Conservation (phyloP, 2,113 vertebrate genomes). For the Oncorhynchus gorbuscha region DNA sequence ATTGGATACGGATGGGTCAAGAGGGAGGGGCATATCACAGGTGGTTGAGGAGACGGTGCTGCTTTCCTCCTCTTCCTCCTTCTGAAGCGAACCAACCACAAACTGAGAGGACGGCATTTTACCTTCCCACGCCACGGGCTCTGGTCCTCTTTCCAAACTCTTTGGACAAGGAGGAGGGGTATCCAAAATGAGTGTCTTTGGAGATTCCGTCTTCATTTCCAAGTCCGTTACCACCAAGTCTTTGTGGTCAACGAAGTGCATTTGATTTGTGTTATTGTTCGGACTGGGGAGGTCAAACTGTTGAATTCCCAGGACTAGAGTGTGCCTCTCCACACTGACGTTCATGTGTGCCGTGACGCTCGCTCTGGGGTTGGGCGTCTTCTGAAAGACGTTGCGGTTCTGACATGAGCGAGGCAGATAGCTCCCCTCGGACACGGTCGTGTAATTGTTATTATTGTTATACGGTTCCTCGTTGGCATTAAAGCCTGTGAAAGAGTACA, state of each 20-base stretch:
- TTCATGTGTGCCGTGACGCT: constrained; percentile 68
- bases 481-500: constrained; percentile 52
- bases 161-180: constrained; percentile 37
- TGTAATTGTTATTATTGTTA: constrained; percentile 45
- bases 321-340: constrained; percentile 80
- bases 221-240: constrained; percentile 65
- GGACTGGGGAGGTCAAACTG: constrained; percentile 75
- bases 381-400: constrained; percentile 52
- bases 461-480: constrained; percentile 50
- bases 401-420: constrained; percentile 47
- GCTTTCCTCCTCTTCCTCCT: constrained; percentile 54
- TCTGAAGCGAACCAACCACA: constrained; percentile 36
- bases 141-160: constrained; percentile 44
- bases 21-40: constrained; percentile 70
- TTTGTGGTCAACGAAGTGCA: constrained; percentile 58
- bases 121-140: constrained; percentile 28
- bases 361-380: constrained; percentile 51
- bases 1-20: constrained; percentile 67
- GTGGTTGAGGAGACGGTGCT: constrained; percentile 73
- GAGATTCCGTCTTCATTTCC: constrained; percentile 57
- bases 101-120: constrained; percentile 37
- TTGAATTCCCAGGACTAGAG: constrained; percentile 77
- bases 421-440: constrained; percentile 61
- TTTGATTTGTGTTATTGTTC: constrained; percentile 68
- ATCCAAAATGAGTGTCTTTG: constrained; percentile 50